Percentiles rank a stretch among this genome's conserved stretches.
Evolutionary conservation across 2,888 invertebrate genomes (phyloP).

Genomic region (Drosophila quinaria): DNA sequence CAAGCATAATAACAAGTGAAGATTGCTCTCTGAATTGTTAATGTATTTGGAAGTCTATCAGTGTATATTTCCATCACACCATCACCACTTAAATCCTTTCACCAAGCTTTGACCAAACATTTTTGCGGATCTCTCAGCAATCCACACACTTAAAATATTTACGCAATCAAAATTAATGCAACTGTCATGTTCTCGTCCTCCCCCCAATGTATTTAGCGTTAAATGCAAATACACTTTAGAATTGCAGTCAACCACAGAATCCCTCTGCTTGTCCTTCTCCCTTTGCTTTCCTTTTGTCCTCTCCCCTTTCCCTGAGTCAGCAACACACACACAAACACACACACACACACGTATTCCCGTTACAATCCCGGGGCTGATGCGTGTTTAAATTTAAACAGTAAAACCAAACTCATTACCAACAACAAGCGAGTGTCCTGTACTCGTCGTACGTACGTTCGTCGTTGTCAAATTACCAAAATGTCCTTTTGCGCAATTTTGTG

Average conservation of each 20-base stretch:
- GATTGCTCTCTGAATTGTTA: not conserved
- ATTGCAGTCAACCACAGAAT: constrained; percentile 65
- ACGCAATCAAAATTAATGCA: constrained; percentile 81
- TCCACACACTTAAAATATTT: constrained; percentile 77
- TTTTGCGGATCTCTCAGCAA: constrained; percentile 53
- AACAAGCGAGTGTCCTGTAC: constrained; percentile 59
- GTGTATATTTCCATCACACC: constrained; percentile 1
- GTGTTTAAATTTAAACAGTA: constrained; percentile 77
- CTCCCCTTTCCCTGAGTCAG: not conserved
- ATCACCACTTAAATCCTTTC: constrained; percentile 28
- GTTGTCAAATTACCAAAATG: constrained; percentile 81
- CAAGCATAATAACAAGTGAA: not conserved
- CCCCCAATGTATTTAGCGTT: constrained; percentile 77
- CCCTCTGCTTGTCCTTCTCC: not conserved
- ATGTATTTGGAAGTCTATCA: not conserved
- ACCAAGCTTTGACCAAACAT: constrained; percentile 37
- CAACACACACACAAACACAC: not conserved
- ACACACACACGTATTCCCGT: constrained; percentile 11
- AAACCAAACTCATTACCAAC: constrained; percentile 82
- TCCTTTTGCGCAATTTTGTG: constrained; percentile 82
- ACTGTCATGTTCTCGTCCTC: constrained; percentile 72
- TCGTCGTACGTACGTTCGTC: constrained; percentile 41
- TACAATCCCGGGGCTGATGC: constrained; percentile 36
- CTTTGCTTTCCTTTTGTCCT: not conserved
- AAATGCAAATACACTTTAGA: constrained; percentile 84